Percentiles rank a stretch among this genome's conserved stretches.
Conservation (phyloP, 2,113 vertebrate species). For the Scopus umbretta region DNA sequence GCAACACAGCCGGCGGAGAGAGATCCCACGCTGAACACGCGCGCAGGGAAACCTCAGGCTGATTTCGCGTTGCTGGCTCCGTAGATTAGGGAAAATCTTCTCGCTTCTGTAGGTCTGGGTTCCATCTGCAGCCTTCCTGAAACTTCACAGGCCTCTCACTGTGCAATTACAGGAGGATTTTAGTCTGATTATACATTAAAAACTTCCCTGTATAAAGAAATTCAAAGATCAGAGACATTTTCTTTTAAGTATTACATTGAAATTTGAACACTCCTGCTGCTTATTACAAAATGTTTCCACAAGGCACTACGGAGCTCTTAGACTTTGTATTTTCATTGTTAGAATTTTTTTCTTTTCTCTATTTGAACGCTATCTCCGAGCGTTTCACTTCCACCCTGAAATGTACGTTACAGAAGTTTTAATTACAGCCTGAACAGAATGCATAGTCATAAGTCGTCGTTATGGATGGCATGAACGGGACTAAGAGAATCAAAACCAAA, state of each 20-base stretch:
- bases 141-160: constrained; percentile 25
- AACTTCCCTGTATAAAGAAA: constrained; percentile 23
- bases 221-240: constrained; percentile 8
- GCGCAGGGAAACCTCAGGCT: fast-evolving
- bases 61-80: background rate
- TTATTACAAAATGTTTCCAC: background rate
- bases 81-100: fast-evolving
- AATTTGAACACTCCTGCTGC: constrained; percentile 13
- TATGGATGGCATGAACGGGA: background rate
- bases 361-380: background rate
- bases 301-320: background rate
- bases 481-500: background rate
- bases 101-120: background rate
- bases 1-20: background rate
- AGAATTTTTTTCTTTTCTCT: background rate
- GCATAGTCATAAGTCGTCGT: background rate
- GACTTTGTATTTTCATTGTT: background rate
- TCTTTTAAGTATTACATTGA: background rate
- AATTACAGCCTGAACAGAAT: background rate
- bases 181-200: constrained; percentile 12
- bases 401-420: background rate
- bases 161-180: constrained; percentile 47
- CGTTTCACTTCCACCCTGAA: background rate
- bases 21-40: fast-evolving
- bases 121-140: background rate